Percentiles rank a stretch among this genome's conserved stretches.
phyloP scores from a whole-genome alignment of 1,140 invertebrate species.

The Littorina saxatilis region DNA sequence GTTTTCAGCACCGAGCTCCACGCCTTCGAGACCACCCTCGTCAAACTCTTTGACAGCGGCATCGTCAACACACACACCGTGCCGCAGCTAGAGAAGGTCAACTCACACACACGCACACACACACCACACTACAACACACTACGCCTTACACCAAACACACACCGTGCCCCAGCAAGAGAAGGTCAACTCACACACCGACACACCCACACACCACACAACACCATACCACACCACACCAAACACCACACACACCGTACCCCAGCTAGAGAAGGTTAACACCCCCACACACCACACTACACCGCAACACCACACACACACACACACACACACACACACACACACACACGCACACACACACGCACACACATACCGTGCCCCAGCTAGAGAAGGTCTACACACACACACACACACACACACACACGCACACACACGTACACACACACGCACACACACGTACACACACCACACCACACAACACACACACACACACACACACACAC shows the following conservation, averaged over 20 bases:
- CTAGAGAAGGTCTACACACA: neutral
- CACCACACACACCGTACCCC: neutral
- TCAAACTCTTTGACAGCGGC: conserved; percentile 81
- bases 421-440: conserved; percentile 4
- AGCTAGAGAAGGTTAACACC: too few relatives aligned
- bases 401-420: conserved; percentile 17
- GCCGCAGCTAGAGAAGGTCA: conserved; percentile 81
- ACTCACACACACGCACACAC: conserved; percentile 8
- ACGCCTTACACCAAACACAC: neutral
- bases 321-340: conserved; percentile 20
- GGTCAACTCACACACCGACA: conserved; percentile 2
- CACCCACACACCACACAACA: conserved; percentile 16
- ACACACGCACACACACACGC: conserved; percentile 14
- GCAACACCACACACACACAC: neutral
- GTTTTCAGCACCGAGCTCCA: conserved; percentile 80
- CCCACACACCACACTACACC: neutral
- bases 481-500: too few relatives aligned
- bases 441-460: neutral
- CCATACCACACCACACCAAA: neutral
- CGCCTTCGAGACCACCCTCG: conserved; percentile 78
- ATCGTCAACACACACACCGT: conserved; percentile 82
- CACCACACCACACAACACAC: too few relatives aligned
- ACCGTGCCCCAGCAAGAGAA: too few relatives aligned
- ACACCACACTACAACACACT: neutral
- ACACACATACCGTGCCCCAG: conserved; percentile 14